Conservation (phyloP, 2,888 invertebrate genomes). For the Drosophila siamana region DNA sequence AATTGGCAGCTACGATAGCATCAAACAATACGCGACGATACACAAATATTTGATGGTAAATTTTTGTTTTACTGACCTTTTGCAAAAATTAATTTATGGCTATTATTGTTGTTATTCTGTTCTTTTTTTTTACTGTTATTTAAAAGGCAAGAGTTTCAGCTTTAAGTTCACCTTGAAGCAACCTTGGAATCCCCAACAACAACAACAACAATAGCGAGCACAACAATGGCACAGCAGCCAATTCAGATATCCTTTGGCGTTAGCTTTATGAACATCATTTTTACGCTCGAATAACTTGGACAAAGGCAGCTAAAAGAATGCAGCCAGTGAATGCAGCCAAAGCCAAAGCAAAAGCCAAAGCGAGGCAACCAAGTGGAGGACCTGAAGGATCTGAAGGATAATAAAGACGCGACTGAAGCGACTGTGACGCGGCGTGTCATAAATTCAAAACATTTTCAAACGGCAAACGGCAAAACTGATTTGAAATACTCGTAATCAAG, state of each 20-base stretch:
- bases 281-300: conserved; percentile 65
- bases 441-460: conserved; percentile 73
- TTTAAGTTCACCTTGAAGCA: conserved; percentile 70
- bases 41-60: conserved; percentile 34
- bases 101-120: conserved; percentile 14
- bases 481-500: conserved; percentile 64
- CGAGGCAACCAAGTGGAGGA: no score
- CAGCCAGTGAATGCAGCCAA: conserved; percentile 20
- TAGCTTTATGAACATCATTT: conserved; percentile 67
- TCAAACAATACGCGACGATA: conserved; percentile 22
- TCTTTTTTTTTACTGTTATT: conserved; percentile 6
- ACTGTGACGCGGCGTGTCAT: conserved; percentile 48
- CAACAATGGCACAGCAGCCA: conserved; percentile 35
- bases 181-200: conserved; percentile 57
- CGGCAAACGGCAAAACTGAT: conserved; percentile 56
- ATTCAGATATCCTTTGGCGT: conserved; percentile 64
- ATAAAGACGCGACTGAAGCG: conserved; percentile 63
- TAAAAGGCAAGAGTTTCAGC: conserved; percentile 22
- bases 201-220: conserved; percentile 19
- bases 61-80: conserved; percentile 72
- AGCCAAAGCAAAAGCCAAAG: no score
- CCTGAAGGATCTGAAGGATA: not conserved
- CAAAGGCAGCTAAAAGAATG: conserved; percentile 64
- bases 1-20: conserved; percentile 68
- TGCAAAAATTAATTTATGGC: conserved; percentile 58